phyloP scores from a whole-genome alignment of 2,113 vertebrate genomes.

The Neolamprologus caudopunctatus region DNA sequence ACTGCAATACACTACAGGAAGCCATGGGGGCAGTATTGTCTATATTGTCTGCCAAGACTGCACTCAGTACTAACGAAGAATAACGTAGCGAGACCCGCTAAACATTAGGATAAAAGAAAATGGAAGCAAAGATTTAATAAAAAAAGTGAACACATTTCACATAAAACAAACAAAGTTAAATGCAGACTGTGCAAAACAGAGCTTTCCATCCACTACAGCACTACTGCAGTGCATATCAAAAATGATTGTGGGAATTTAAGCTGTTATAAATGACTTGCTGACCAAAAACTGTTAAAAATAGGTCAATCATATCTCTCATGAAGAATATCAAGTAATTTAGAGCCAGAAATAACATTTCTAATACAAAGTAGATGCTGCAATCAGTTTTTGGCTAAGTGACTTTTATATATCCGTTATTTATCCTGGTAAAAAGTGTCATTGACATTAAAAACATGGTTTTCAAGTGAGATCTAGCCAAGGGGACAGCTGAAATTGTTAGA shows the following conservation, averaged over 20 bases:
- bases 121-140: rapidly evolving
- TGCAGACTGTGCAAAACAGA: background rate
- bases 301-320: background rate
- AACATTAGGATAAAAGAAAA: background rate
- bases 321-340: background rate
- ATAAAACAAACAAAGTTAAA: background rate
- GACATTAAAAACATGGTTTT: background rate
- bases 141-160: background rate
- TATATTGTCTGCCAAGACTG: background rate
- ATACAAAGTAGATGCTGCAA: background rate
- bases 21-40: background rate
- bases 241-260: background rate
- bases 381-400: background rate
- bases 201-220: background rate
- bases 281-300: background rate
- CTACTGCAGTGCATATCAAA: background rate
- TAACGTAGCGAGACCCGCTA: rapidly evolving
- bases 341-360: background rate
- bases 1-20: background rate
- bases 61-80: background rate
- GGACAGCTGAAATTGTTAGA: background rate
- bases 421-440: background rate
- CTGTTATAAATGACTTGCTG: background rate
- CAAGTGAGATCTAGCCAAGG: background rate
- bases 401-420: background rate